Base-by-base conservation (phyloP, 2,888 invertebrate species). In the Mesorhabditis spiculigera region DNA sequence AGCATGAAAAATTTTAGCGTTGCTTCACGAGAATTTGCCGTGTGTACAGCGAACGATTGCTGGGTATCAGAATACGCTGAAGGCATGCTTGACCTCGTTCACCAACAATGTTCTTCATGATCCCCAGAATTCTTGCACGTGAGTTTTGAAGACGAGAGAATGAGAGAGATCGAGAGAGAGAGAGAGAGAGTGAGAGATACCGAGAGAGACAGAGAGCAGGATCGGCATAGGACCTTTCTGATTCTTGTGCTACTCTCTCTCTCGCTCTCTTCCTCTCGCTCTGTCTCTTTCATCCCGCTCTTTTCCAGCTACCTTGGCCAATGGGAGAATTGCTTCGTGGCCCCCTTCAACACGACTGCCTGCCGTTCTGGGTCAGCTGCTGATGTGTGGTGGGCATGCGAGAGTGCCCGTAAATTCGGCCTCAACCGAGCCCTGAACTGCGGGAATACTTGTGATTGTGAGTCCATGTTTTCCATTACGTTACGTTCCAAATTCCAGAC, bases 51-150 rank as follows among this genome's bases (percentile, higher is more conserved):
- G 58, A 50, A n/a, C n/a, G 58, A n/a, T 50, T 2, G 58, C 58
- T 50, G 58, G 58, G n/a, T 50, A 50, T 50, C 58, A 50, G 58
- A 50, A 50, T 50, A 50, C 58, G 58, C n/a, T 50, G 58, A 50
- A 50, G 58, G n/a, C 8, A 2, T 50, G 58, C 58, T n/a, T 50
- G 10, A 50, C 58, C 1, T 50, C 58, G 58, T 50, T 50, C 58
- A 50, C 58, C n/a, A 10, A 2, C 58, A 50, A 50, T 50, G 58
- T 50, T 13, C 58, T 50, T n/a, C 58, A 50, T 50, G 58, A 50
- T 50, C 58, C 58, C 8, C 8, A 13, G 10, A 50, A 50, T n/a
- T n/a, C 8, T 10, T 50, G 58, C 58, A 10, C 8, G 58, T 50
- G n/a, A 50, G 58, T 50, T 28, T 28, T 28, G 28, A 28, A 28